These are phyloP conservation scores for Dryobota labecula DNA, from an alignment of 2,888 invertebrate species.

Conservation along the genomic window DNA sequence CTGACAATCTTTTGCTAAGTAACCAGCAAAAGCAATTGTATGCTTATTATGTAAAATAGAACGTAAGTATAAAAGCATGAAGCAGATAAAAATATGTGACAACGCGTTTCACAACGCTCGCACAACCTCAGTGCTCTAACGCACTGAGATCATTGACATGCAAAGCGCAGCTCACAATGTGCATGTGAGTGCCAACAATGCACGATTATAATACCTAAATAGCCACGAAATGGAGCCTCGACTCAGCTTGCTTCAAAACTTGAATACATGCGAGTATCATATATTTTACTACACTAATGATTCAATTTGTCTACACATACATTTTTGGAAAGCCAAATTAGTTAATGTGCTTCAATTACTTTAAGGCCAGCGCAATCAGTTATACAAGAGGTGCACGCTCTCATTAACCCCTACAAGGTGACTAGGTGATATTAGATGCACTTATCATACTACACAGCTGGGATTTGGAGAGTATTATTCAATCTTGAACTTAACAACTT, in stretches of 20 bases:
- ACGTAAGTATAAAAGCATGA: slow-evolving; percentile 8
- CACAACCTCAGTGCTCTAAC: slow-evolving; percentile 56
- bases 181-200: slow-evolving; percentile 63
- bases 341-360: slow-evolving; percentile 35
- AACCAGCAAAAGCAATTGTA: neutral
- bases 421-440: slow-evolving; percentile 12
- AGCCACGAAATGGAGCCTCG: slow-evolving; percentile 54
- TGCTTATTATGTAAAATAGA: slow-evolving; percentile 6
- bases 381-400: slow-evolving; percentile 35
- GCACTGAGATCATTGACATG: slow-evolving; percentile 67
- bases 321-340: slow-evolving; percentile 40
- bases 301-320: slow-evolving; percentile 41
- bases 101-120: slow-evolving; percentile 53
- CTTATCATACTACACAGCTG: slow-evolving; percentile 2
- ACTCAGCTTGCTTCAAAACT: slow-evolving; percentile 47
- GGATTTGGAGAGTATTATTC: slow-evolving; percentile 2
- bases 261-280: slow-evolving; percentile 33
- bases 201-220: slow-evolving; percentile 58
- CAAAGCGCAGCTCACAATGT: slow-evolving; percentile 59
- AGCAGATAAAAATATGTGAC: slow-evolving; percentile 52
- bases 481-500: neutral
- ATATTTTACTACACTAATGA: slow-evolving; percentile 44
- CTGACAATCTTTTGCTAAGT: neutral
- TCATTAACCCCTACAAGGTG: slow-evolving; percentile 39
- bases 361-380: slow-evolving; percentile 10